These are phyloP conservation scores for Thalpophila matura DNA, from an alignment of 2,888 invertebrate genomes.

Conservation along the genomic window DNA sequence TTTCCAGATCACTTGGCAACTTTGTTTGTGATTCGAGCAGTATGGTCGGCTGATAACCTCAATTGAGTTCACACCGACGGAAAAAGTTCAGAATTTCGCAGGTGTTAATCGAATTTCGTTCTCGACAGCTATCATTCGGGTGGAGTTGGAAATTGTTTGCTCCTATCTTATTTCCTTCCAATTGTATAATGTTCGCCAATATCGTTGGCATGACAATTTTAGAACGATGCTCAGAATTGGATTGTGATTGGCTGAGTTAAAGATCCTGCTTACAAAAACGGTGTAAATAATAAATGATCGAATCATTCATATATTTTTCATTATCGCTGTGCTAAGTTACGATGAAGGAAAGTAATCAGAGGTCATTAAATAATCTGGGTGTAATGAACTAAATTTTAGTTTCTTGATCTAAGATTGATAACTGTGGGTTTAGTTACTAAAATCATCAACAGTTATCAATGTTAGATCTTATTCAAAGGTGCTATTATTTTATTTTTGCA, in stretches of 20 bases:
- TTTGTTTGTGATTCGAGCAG: constrained; percentile 30
- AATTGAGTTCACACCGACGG: constrained; percentile 44
- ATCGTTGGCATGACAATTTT: background rate
- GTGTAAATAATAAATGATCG: background rate
- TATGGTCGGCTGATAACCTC: constrained; percentile 33
- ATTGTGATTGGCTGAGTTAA: background rate
- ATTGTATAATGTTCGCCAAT: constrained; percentile 7
- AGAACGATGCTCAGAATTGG: background rate
- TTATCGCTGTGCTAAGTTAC: no score
- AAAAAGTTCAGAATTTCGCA: constrained; percentile 51
- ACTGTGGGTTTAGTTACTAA: no score
- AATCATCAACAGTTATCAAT: no score
- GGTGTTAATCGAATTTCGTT: constrained; percentile 60
- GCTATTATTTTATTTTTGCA: no score
- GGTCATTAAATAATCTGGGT: no score
- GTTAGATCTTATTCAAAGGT: no score
- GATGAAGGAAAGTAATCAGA: background rate
- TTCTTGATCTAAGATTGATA: no score
- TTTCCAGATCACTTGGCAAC: constrained; percentile 31
- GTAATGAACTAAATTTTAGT: no score
- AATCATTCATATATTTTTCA: background rate
- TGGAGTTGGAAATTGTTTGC: constrained; percentile 46
- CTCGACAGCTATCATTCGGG: constrained; percentile 39
- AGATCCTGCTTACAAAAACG: background rate
- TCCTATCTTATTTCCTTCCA: constrained; percentile 25